These are phyloP conservation scores for Bothrops jararaca DNA, from an alignment of 2,113 vertebrate genomes.

Conservation along the genomic window DNA sequence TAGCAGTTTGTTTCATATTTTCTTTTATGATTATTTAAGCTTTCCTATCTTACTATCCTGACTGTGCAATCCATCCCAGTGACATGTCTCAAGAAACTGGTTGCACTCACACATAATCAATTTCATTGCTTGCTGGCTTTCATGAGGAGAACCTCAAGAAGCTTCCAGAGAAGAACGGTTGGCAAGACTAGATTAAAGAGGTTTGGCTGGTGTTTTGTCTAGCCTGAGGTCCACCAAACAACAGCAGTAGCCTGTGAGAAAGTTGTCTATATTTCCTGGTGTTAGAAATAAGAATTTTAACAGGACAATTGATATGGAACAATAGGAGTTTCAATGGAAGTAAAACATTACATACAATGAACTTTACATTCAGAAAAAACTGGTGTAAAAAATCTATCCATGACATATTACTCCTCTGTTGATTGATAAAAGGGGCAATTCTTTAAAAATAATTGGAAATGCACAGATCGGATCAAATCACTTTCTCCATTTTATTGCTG, in stretches of 20 bases:
- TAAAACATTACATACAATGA: too few relatives aligned
- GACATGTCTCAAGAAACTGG: too few relatives aligned
- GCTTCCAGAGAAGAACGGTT: conserved; percentile 42
- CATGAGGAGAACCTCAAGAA: background rate
- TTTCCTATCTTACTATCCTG: background rate
- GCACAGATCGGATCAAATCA: too few relatives aligned
- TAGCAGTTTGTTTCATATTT: conserved; percentile 8
- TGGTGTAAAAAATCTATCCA: too few relatives aligned
- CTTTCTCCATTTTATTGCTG: too few relatives aligned
- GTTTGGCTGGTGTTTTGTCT: background rate
- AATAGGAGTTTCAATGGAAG: background rate
- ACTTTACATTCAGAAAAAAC: too few relatives aligned
- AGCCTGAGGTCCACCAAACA: background rate
- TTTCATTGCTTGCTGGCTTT: too few relatives aligned
- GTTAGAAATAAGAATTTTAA: background rate
- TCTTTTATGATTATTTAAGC: background rate
- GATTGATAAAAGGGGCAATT: too few relatives aligned
- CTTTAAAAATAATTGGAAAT: too few relatives aligned
- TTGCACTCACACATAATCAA: too few relatives aligned
- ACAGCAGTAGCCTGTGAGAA: background rate
- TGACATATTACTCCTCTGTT: too few relatives aligned
- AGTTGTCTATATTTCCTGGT: background rate
- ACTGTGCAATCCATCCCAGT: too few relatives aligned
- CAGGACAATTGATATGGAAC: background rate
- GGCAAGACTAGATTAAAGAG: background rate